Evolutionary conservation across 2,797 vertebrate species (phyloP), one percentile per base, ranked within the genome.

Genomic region (Hoplostethus mediterraneus): DNA sequence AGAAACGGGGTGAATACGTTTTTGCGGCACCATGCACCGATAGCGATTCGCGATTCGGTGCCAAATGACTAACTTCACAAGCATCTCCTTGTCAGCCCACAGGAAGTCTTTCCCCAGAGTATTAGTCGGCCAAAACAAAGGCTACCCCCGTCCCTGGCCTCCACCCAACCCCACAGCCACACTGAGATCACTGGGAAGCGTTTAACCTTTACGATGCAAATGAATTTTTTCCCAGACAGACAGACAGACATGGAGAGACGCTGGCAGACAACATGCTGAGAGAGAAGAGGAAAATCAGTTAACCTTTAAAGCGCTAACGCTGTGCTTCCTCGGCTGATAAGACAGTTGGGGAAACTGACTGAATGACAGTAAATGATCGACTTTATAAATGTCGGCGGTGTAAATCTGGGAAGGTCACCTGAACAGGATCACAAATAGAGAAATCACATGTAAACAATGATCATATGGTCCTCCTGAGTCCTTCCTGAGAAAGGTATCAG

Each of bases 11-110:
- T 42, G 40, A 44, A 12, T 12, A 12, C 12, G 3, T 44, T 44
- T 44, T 44, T 3, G 10, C 10, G 11, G 40, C 40, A 44, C 40
- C 12, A 11, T 3, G 3, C 2, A 4, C 11, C 40, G 4, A 10
- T 44, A 44, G 12, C 12, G 12, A 12, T 9, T 36, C 57, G 52
- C 69, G 56, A 79, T 58, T 79, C 8, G 8, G 40, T 83, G 84
- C 79, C 79, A 82, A 74, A 54, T 83, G 82, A 80, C 48, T 48
- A 73, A 82, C 38, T 57, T 21, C 53, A 33, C 64, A 77, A 45
- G 67, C 72, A 85, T 75, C 11, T 59, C 31, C 5, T 8, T 0
- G 30, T 42, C 63, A 11, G 61, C 82, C 78, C 74, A 83, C 82
- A 12, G 66, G 42, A 58, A 75, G 77, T 55, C 68, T 62, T 69